Evolutionary conservation across 2,888 invertebrate species (phyloP), one percentile per base, ranked within the genome.

Genomic region (Lamproptera curius): DNA sequence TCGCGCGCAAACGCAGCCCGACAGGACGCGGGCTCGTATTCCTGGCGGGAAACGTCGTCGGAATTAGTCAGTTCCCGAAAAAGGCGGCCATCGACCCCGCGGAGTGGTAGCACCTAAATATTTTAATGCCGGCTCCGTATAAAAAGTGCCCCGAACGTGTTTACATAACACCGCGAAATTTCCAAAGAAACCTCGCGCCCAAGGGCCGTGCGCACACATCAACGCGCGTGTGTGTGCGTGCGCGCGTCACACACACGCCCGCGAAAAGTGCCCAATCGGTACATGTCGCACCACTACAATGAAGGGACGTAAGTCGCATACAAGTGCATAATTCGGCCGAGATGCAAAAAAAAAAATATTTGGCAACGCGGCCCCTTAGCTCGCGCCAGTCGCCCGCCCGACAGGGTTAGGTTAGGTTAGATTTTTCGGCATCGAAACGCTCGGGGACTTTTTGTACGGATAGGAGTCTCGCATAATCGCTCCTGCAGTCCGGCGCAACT

Each of bases 311-410:
- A 87, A 86, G 86, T 79, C 86, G 87, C 87, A 87, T 87, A 87
- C 87, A 85, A 86, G 85, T 87, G 87, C 87, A 87, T 86, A 87
- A 84, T 87, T 87, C 87, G 87, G 87, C 80, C 83, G 87, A 87
- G 87, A 87, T 87, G 86, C 87, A 87, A 87, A 87, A 20, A n/a
- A 87, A 78, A 87, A 87, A 87, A 86, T 86, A 86, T 87, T 87
- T 87, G 87, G 87, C 87, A 87, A 87, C 85, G 82, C 85, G 86
- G 87, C 84, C 86, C 87, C 87, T 86, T 83, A 84, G 76, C 85
- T 84, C 71, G 83, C 76, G 86, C 77, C 87, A 87, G 87, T 87
- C 85, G 87, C 79, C 84, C 85, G 87, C 82, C 76, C 85, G 86
- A 76, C 83, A 73, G 86, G 85, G 83, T 87, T 87, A 87, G 87